These are phyloP conservation scores for Staurois parvus DNA, from an alignment of 2,797 vertebrate species.

Conservation along the genomic window DNA sequence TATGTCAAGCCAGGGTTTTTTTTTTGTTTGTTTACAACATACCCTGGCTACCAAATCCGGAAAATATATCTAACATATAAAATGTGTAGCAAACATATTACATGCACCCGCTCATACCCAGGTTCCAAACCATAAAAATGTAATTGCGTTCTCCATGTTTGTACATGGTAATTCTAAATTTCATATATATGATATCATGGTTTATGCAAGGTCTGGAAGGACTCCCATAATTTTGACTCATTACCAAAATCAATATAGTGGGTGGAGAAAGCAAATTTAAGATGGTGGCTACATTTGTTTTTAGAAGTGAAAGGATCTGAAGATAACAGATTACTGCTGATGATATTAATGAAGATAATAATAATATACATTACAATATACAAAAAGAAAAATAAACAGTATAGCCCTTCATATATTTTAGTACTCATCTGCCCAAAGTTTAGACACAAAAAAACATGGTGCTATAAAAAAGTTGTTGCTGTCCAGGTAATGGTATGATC, in stretches of 20 bases:
- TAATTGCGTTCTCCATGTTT: not conserved
- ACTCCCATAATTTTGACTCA: not conserved
- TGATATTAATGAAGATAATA: not conserved
- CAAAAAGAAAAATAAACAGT: not conserved
- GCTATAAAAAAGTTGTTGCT: conserved; percentile 20
- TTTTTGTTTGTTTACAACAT: not conserved
- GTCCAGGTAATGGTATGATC: conserved; percentile 37
- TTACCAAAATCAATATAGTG: conserved; percentile 33
- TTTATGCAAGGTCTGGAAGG: not conserved
- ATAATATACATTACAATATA: not conserved
- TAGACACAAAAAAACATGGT: conserved; percentile 16
- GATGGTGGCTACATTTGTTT: not conserved
- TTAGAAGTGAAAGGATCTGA: not conserved
- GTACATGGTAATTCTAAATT: not conserved
- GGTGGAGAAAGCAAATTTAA: not conserved
- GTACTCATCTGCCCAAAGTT: conserved; percentile 1
- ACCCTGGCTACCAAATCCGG: not conserved
- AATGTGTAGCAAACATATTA: not conserved
- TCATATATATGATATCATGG: not conserved
- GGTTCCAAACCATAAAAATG: no score
- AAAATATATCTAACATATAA: not conserved
- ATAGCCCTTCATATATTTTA: not conserved
- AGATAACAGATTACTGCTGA: not conserved
- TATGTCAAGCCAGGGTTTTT: no score
- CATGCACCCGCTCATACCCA: no score